phyloP scores from a whole-genome alignment of 1,140 invertebrate species.

The Diabrotica virgifera region DNA sequence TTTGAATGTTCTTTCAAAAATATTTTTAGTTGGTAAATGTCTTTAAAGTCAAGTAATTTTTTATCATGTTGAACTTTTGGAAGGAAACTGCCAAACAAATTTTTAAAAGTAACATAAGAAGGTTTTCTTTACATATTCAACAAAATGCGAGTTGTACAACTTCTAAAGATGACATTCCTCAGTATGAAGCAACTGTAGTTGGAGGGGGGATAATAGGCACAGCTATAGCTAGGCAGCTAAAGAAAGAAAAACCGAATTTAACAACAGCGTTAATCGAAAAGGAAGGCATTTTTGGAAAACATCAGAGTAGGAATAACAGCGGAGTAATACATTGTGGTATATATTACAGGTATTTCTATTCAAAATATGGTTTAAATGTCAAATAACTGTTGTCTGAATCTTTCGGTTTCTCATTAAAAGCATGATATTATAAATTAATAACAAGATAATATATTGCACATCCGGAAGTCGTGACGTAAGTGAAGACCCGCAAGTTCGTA shows the following conservation, averaged over 20 bases:
- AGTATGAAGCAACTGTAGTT: constrained; percentile 87
- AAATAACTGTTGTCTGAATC: no score
- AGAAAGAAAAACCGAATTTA: constrained; percentile 70
- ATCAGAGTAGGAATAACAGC: constrained; percentile 96
- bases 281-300: constrained; percentile 78
- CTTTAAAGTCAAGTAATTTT: neutral
- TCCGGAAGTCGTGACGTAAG: no score
- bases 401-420: no score
- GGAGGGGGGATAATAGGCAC: constrained; percentile 97
- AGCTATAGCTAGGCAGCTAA: constrained; percentile 88
- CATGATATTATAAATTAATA: no score
- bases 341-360: constrained; percentile 67
- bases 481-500: no score
- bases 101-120: neutral
- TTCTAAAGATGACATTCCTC: constrained; percentile 11
- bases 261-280: constrained; percentile 92
- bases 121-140: neutral
- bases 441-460: no score
- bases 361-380: no score
- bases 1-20: no score
- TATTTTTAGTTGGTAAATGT: neutral
- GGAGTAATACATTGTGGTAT: constrained; percentile 69
- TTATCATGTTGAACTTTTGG: neutral
- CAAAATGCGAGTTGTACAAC: neutral
- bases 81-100: neutral